Evolutionary conservation across 2,113 vertebrate species (phyloP), one percentile per base, ranked within the genome.

Genomic region (Chloropsis hardwickii): DNA sequence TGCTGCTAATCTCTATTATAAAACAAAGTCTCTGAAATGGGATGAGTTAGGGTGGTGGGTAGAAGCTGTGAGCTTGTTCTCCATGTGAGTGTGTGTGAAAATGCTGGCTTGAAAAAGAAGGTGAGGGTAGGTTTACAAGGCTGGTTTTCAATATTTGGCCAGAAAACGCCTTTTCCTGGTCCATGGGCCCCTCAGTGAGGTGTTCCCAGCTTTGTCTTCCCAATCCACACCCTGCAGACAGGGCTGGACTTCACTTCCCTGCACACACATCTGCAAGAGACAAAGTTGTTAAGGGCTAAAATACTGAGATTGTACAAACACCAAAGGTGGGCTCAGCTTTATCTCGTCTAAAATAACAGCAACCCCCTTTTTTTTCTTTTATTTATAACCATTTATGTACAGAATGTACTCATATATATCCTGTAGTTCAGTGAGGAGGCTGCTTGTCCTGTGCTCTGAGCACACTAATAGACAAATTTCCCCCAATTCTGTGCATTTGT

Each of bases 211-310:
- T 44, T 31, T 27, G 5, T 4, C 40, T 66, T 86, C 51, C 50
- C 35, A 24, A 2, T 9, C n/a, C 31, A 2, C 5, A 11, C 7
- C 15, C 28, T 18, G 29, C 0, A 1, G 27, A 6, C 15, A 12
- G 22, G 14, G 14, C 20, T 51, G 45, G n/a, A 27, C 72, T 77
- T 81, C 0, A 0, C 33, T 39, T 44, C 42, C 35, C 64, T 2
- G 5, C 9, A 3, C 23, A 3, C 9, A 5, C 6, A 1, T 19
- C 23, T 40, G 13, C 35, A 18, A 37, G 40, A n/a, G 5, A 39
- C 6, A 44, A 73, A 77, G 54, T 22, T 29, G 57, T 44, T 25
- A 31, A 77, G 19, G 45, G 62, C 27, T 60, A 14, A 88, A 76
- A 62, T 48, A 31, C n/a, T 14, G 33, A 58, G n/a, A 11, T 31